These are phyloP conservation scores for Nycticebus coucang DNA, from an alignment of 2,113 vertebrate genomes.

Conservation along the genomic window DNA sequence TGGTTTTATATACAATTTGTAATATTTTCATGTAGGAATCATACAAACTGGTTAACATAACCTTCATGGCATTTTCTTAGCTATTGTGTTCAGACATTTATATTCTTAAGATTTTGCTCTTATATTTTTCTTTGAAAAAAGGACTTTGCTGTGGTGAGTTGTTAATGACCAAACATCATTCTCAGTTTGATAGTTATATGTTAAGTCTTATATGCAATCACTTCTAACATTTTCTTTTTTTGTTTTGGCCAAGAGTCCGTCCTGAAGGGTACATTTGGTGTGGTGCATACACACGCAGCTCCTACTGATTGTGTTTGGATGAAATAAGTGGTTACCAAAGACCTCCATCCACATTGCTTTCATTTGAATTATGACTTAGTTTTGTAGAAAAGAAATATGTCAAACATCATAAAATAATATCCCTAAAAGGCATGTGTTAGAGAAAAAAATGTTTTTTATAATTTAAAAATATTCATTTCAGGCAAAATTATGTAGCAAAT, in stretches of 20 bases:
- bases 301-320: neutral
- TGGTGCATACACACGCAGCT: neutral
- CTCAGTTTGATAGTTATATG: neutral
- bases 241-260: neutral
- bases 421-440: neutral
- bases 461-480: constrained; percentile 21
- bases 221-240: neutral
- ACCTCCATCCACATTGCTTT: neutral
- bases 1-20: too few species aligned
- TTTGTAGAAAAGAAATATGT: constrained; percentile 21
- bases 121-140: neutral
- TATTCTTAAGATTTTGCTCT: neutral
- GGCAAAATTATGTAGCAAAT: neutral
- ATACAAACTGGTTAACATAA: too few species aligned
- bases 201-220: neutral
- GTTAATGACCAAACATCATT: neutral
- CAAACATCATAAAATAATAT: constrained; percentile 22
- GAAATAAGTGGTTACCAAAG: neutral
- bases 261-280: constrained; percentile 20
- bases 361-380: constrained; percentile 37
- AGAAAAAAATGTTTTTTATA: neutral
- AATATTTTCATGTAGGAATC: too few species aligned
- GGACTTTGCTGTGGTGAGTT: neutral
- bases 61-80: too few species aligned
- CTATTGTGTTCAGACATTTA: too few species aligned